These are phyloP conservation scores for Phrixothrix hirtus DNA, from an alignment of 2,888 invertebrate species.

Conservation along the genomic window DNA sequence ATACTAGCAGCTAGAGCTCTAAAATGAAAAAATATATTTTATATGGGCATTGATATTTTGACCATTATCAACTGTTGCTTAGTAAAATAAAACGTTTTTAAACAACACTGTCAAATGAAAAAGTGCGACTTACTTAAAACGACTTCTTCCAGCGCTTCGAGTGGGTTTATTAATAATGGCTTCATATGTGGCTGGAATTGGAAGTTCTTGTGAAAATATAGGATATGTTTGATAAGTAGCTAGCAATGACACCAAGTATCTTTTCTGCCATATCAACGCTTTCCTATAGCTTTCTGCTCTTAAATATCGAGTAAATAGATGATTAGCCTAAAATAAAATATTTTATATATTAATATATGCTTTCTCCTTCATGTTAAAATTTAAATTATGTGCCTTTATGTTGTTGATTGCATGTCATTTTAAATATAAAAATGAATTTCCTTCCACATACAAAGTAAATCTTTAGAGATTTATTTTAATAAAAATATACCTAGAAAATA, in stretches of 20 bases:
- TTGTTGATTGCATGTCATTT: not conserved
- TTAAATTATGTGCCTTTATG: not conserved
- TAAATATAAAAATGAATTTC: too few relatives aligned
- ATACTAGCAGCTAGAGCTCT: constrained; percentile 61
- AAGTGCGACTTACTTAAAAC: constrained; percentile 50
- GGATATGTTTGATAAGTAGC: constrained; percentile 49
- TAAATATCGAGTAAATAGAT: constrained; percentile 70
- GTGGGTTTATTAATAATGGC: constrained; percentile 56
- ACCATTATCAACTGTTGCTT: too few relatives aligned
- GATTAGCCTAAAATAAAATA: constrained; percentile 53
- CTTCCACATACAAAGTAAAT: too few relatives aligned
- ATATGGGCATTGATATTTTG: too few relatives aligned
- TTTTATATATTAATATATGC: not conserved
- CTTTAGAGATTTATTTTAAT: too few relatives aligned
- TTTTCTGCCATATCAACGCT: constrained; percentile 88
- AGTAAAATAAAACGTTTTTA: not conserved
- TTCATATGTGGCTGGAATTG: constrained; percentile 3
- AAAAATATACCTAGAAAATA: too few relatives aligned
- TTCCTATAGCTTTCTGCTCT: constrained; percentile 84
- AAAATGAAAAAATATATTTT: constrained; percentile 6
- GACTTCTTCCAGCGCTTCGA: constrained; percentile 57
- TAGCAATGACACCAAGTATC: constrained; percentile 76
- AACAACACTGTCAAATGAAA: not conserved
- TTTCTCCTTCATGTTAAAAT: not conserved
- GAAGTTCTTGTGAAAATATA: constrained; percentile 20